Percentiles rank a stretch among this genome's conserved stretches.
These are phyloP conservation scores for Aphidius gifuensis DNA, from an alignment of 1,140 invertebrate genomes.

Conservation along the genomic window DNA sequence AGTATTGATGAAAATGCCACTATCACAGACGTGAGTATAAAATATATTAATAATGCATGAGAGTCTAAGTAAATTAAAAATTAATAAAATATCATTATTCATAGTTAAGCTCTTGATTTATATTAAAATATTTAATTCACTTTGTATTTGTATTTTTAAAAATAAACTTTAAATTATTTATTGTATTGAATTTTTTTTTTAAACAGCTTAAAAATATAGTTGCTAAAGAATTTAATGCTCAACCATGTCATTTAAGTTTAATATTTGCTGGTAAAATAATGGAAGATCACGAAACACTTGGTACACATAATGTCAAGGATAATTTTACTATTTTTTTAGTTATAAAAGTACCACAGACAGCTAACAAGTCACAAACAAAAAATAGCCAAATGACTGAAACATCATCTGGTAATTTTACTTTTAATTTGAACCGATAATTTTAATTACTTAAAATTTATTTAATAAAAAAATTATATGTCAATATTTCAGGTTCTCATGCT, in stretches of 20 bases:
- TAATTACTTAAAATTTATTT: conserved; percentile 45
- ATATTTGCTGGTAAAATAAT: conserved; percentile 99
- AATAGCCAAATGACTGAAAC: conserved; percentile 43
- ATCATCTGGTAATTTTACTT: conserved; percentile 55
- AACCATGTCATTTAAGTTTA: conserved; percentile 87
- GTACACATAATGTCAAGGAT: conserved; percentile 90
- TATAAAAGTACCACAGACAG: conserved; percentile 68
- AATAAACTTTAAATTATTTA: background rate
- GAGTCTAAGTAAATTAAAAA: background rate
- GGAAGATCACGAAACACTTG: conserved; percentile 91
- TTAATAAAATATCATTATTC: background rate
- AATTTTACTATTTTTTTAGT: conserved; percentile 96
- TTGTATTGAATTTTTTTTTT: conserved; percentile 31
- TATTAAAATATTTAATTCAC: background rate
- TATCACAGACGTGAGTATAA: conserved; percentile 81
- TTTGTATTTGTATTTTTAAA: background rate
- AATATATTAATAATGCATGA: background rate
- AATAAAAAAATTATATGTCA: conserved; percentile 52
- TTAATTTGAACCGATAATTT: conserved; percentile 9
- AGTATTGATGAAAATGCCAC: conserved; percentile 81
- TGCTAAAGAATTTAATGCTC: conserved; percentile 82
- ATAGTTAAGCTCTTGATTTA: background rate
- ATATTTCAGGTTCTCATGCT: conserved; percentile 51
- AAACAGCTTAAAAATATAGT: conserved; percentile 88
- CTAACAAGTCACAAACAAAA: conserved; percentile 52